Evolutionary conservation across 2,113 vertebrate species (phyloP).

Genomic region (Paramormyrops kingsleyae): DNA sequence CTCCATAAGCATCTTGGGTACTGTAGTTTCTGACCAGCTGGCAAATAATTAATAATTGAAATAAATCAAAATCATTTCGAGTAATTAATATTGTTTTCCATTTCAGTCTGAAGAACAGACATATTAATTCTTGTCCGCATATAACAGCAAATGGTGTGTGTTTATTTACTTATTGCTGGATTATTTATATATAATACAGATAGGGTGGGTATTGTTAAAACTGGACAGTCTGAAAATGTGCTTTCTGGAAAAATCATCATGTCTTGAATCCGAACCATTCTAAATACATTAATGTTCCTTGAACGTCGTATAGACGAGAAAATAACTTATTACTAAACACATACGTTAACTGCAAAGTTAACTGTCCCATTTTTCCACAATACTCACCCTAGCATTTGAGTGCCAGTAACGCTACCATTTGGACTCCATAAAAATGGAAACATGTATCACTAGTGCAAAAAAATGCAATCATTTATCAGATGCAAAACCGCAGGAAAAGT

Average conservation of each 20-base stretch:
- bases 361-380: too few species aligned
- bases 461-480: background rate
- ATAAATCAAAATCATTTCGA: background rate
- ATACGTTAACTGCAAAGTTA: too few species aligned
- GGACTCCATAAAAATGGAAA: background rate
- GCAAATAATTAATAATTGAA: background rate
- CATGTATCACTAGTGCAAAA: background rate
- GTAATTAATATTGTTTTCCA: background rate
- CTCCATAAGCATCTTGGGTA: slow-evolving; percentile 21
- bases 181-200: background rate
- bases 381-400: background rate
- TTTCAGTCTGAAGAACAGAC: background rate
- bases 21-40: slow-evolving; percentile 13
- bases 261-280: too few species aligned
- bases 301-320: too few species aligned
- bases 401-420: background rate
- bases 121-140: background rate
- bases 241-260: too few species aligned
- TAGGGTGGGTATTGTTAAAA: background rate
- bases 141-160: background rate
- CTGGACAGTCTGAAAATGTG: too few species aligned
- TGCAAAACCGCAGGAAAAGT: background rate
- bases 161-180: background rate
- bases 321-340: too few species aligned
- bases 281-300: too few species aligned